Conservation (phyloP, 1,140 invertebrate genomes). For the Batillaria attramentaria region DNA sequence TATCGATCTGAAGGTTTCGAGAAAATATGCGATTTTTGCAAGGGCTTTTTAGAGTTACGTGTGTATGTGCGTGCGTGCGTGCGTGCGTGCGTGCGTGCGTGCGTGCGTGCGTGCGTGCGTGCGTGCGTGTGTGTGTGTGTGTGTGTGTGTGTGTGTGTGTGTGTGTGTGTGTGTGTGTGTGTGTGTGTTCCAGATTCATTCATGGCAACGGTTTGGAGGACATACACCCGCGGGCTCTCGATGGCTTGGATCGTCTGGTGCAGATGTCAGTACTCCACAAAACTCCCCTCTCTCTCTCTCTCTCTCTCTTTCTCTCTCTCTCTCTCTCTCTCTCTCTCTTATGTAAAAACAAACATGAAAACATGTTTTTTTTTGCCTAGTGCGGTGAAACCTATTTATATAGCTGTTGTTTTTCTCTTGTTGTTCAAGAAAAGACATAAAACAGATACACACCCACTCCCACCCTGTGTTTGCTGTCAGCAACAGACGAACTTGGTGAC, state of each 20-base stretch:
- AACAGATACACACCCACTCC: no score
- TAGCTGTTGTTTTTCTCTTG: neutral
- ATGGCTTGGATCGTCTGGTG: neutral
- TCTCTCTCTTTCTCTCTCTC: neutral
- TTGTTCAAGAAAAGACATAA: neutral
- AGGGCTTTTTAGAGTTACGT: neutral
- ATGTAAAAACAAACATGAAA: neutral
- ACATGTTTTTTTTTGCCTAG: neutral
- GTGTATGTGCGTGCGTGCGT: neutral
- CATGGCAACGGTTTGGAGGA: neutral
- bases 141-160: conserved; percentile 11
- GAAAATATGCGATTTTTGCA: neutral
- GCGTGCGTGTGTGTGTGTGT: neutral
- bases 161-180: conserved; percentile 9
- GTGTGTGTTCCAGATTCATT: neutral
- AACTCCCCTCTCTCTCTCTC: neutral
- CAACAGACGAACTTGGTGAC: neutral
- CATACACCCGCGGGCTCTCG: neutral
- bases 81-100: neutral
- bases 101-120: conserved; percentile 1
- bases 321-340: neutral
- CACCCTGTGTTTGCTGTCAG: neutral
- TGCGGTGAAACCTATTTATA: neutral
- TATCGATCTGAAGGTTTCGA: neutral
- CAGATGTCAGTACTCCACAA: neutral